phyloP scores from a whole-genome alignment of 2,113 vertebrate genomes.

The Chaenocephalus aceratus region DNA sequence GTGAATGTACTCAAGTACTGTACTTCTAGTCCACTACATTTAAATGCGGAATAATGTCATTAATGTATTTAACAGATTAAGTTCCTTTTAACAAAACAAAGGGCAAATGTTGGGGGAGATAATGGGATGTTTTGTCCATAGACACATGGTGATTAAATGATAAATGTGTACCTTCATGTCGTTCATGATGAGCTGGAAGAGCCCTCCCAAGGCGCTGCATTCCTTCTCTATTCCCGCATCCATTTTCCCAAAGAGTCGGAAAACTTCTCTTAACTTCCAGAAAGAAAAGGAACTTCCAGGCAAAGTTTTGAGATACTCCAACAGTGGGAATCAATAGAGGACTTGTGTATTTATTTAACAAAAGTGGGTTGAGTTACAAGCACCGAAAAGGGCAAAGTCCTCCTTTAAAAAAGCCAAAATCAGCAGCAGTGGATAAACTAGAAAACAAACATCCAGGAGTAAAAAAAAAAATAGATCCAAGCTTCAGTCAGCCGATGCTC shows the following conservation, averaged over 20 bases:
- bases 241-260: constrained; percentile 81
- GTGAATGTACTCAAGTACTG: too few relatives aligned
- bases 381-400: constrained; percentile 60
- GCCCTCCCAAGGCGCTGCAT: constrained; percentile 88
- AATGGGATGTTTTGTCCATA: too few relatives aligned
- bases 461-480: constrained; percentile 26
- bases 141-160: neutral
- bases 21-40: too few relatives aligned
- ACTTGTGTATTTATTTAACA: constrained; percentile 6
- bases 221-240: constrained; percentile 89
- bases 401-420: constrained; percentile 33
- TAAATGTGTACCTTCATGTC: constrained; percentile 86
- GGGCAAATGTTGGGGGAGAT: too few relatives aligned
- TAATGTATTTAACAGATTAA: too few relatives aligned
- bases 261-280: constrained; percentile 39
- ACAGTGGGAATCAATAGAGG: constrained; percentile 15
- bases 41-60: too few relatives aligned
- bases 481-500: constrained; percentile 69
- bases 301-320: constrained; percentile 35
- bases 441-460: neutral
- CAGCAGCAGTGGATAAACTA: constrained; percentile 5
- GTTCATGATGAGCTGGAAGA: constrained; percentile 90
- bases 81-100: too few relatives aligned
- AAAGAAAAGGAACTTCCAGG: constrained; percentile 34
- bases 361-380: neutral